Evolutionary conservation across 2,888 invertebrate genomes (phyloP).

Genomic region (Xanthia togata): DNA sequence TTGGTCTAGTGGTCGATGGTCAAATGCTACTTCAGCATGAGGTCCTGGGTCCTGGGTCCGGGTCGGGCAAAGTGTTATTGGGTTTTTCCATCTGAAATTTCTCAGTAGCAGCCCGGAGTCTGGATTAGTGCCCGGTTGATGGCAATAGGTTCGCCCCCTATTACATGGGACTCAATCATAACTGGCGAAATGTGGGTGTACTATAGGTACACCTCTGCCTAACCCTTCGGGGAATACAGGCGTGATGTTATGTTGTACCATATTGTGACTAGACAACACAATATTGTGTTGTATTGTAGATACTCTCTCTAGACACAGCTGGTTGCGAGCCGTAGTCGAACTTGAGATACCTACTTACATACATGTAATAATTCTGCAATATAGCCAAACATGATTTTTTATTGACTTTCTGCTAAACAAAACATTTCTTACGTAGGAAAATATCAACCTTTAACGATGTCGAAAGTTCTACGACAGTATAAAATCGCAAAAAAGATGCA

Average conservation of each 20-base stretch:
- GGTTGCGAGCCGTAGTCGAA: constrained; percentile 1
- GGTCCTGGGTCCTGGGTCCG: too few relatives aligned
- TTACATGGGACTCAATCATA: too few relatives aligned
- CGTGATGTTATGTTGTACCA: neutral
- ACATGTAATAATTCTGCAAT: neutral
- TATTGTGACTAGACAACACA: constrained; percentile 4
- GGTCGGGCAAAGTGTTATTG: too few relatives aligned
- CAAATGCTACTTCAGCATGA: too few relatives aligned
- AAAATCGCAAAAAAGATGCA: constrained; percentile 27
- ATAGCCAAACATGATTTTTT: neutral
- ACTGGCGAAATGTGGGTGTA: too few relatives aligned
- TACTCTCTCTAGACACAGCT: neutral
- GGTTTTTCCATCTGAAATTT: too few relatives aligned
- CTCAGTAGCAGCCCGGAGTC: too few relatives aligned
- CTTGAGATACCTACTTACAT: neutral
- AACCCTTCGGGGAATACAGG: too few relatives aligned
- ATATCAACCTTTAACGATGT: constrained; percentile 11
- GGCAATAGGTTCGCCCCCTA: too few relatives aligned
- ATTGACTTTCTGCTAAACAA: constrained; percentile 12
- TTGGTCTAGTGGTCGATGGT: too few relatives aligned
- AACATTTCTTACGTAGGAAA: constrained; percentile 1
- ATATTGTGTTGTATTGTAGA: neutral
- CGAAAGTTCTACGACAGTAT: constrained; percentile 4
- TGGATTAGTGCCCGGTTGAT: too few relatives aligned
- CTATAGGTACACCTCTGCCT: too few relatives aligned